Conservation (phyloP, 1,140 invertebrate genomes). For the Eufriesea mexicana region DNA sequence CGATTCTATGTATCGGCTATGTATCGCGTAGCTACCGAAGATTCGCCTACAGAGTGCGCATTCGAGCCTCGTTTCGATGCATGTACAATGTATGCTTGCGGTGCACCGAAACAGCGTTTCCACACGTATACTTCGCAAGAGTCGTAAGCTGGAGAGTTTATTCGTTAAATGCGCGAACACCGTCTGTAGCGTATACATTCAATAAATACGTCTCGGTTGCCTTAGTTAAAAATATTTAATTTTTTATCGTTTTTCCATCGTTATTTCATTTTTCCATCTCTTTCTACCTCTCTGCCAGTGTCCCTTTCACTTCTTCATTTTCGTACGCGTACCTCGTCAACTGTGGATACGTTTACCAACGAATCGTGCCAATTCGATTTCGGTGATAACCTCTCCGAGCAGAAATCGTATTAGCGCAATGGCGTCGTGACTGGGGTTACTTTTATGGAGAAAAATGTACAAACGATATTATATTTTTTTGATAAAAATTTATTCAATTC, state of each 20-base stretch:
- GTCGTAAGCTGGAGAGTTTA: not conserved
- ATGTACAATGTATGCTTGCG: not conserved
- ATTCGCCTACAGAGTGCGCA: not conserved
- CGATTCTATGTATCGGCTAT: not conserved
- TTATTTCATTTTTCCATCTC: not conserved
- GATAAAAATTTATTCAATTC: too few relatives aligned
- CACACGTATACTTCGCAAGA: not conserved
- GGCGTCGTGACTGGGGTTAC: too few relatives aligned
- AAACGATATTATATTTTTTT: too few relatives aligned
- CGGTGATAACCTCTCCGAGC: too few relatives aligned
- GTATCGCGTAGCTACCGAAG: not conserved
- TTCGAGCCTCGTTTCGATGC: not conserved
- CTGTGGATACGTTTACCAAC: too few relatives aligned
- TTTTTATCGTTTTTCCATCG: constrained; percentile 14
- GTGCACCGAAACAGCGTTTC: constrained; percentile 28
- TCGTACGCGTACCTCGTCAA: too few relatives aligned
- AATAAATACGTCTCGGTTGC: constrained; percentile 33
- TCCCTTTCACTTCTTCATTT: too few relatives aligned
- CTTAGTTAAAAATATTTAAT: too few relatives aligned
- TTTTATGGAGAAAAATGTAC: too few relatives aligned
- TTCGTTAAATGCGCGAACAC: constrained; percentile 27
- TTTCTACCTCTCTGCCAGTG: too few relatives aligned
- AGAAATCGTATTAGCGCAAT: too few relatives aligned
- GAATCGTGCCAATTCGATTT: too few relatives aligned
- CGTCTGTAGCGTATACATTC: not conserved